Evolutionary conservation across 2,113 vertebrate species (phyloP).

Genomic region (Nerophis lumbriciformis): DNA sequence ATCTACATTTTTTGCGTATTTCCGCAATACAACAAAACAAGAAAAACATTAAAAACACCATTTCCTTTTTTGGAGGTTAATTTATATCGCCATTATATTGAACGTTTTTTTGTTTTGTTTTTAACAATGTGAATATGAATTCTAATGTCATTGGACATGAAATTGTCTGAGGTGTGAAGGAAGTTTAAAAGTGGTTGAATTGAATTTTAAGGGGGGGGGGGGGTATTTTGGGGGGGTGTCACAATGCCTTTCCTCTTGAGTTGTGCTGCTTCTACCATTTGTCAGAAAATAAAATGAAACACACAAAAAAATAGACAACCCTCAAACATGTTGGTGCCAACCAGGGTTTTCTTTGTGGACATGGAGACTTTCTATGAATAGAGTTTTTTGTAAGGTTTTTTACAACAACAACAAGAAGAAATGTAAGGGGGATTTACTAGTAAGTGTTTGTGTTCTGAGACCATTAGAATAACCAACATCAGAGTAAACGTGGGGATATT

Average conservation of each 20-base stretch:
- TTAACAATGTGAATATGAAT: constrained; percentile 64
- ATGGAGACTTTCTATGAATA: constrained; percentile 98
- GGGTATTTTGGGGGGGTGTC: not conserved
- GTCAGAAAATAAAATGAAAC: constrained; percentile 55
- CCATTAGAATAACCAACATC: constrained; percentile 84
- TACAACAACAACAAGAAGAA: constrained; percentile 73
- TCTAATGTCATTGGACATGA: constrained; percentile 66
- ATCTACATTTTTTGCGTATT: constrained; percentile 41
- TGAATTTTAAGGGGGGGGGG: not conserved
- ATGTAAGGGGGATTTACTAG: constrained; percentile 83
- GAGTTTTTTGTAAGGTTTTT: constrained; percentile 98
- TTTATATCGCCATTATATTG: constrained; percentile 63
- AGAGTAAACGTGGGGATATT: constrained; percentile 55
- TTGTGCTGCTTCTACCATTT: constrained; percentile 58
- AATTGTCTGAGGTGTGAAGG: constrained; percentile 63
- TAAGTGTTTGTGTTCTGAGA: constrained; percentile 91
- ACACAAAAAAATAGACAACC: not conserved
- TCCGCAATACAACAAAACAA: too few relatives aligned
- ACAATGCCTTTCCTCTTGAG: constrained; percentile 44
- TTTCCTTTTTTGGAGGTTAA: constrained; percentile 16
- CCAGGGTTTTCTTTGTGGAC: constrained; percentile 89
- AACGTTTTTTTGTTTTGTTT: constrained; percentile 68
- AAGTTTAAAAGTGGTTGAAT: constrained; percentile 58
- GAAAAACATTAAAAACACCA: too few relatives aligned
- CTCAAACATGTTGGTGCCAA: constrained; percentile 67